Percentiles rank a stretch among this genome's conserved stretches.
Conservation (phyloP, 2,113 vertebrate species). For the Phalacrocorax brasilianus region DNA sequence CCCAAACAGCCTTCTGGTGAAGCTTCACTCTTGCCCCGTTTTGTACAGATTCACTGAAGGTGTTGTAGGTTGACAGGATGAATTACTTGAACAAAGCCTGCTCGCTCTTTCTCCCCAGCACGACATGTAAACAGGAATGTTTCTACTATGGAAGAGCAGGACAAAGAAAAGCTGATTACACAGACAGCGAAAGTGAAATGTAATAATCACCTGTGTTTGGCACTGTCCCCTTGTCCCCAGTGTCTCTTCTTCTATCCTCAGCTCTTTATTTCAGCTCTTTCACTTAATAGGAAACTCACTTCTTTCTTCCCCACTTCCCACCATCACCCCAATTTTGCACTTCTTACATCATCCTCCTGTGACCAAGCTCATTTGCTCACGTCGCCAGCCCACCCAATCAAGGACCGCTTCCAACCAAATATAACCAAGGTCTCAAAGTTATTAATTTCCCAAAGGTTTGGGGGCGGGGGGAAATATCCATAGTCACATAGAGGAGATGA, state of each 20-base stretch:
- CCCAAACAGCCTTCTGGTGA: background rate
- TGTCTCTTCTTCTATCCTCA: background rate
- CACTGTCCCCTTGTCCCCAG: background rate
- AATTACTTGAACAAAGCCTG: background rate
- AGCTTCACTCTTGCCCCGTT: rapidly evolving
- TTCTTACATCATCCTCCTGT: background rate
- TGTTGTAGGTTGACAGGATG: background rate
- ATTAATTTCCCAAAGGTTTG: background rate
- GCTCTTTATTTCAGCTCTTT: background rate
- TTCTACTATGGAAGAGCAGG: background rate
- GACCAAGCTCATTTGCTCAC: background rate
- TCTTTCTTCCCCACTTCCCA: background rate
- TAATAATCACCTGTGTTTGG: background rate
- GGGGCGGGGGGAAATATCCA: background rate
- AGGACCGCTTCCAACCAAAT: background rate
- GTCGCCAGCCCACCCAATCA: background rate
- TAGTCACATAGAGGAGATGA: background rate
- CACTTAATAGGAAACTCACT: background rate
- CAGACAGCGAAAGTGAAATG: background rate
- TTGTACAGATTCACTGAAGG: background rate
- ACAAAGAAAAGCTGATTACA: background rate
- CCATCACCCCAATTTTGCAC: background rate
- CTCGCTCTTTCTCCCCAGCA: background rate
- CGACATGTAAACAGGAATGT: background rate
- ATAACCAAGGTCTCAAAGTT: background rate